Evolutionary conservation across 2,113 vertebrate genomes (phyloP), one percentile per base, ranked within the genome.

Genomic region (Zosterops japonicus): DNA sequence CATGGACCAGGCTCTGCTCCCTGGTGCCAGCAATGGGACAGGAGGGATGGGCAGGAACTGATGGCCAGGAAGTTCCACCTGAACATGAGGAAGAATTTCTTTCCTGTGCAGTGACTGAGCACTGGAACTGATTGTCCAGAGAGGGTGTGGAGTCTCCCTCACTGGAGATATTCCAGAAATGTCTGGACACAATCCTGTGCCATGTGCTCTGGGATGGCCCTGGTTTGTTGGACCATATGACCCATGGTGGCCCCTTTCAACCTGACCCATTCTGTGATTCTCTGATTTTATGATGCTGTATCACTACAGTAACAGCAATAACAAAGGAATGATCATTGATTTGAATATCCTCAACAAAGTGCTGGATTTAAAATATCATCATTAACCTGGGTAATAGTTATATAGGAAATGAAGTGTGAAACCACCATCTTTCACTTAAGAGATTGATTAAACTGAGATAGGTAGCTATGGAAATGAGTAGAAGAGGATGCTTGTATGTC

Each of bases 51-150:
- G 8, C 28, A 47, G 46, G 1, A 60, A 22, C 17, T 36, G 50
- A 49, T 49, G 42, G 2, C 14, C 67, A 19, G 49, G 27, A 57
- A 33, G 6, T 23, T 57, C 31, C 59, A 50, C 14, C 31, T 36
- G 59, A 35, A 36, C 11, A 36, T 2, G 22, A 65, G 1, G 36
- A 16, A 36, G 44, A 65, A 44, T 14, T 72, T 17, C 11, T 42
- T 27, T 0, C 0, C 27, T 44, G 5, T 13, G 8, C 27, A 57
- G 59, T 3, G 44, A 59, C 8, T 0, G 0, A 52, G 36, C 28
- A 14, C 23, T 60, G 78, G 24, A 4, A 46, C 33, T 5, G 24
- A 8, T 21, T 52, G 33, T 1, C 19, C 53, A n/a, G 53, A 68
- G 39, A 75, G 0, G 24, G 2, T 8, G 5, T 52, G 53, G 13